These are phyloP conservation scores for Echiichthys vipera DNA, from an alignment of 2,797 vertebrate species.

Conservation along the genomic window DNA sequence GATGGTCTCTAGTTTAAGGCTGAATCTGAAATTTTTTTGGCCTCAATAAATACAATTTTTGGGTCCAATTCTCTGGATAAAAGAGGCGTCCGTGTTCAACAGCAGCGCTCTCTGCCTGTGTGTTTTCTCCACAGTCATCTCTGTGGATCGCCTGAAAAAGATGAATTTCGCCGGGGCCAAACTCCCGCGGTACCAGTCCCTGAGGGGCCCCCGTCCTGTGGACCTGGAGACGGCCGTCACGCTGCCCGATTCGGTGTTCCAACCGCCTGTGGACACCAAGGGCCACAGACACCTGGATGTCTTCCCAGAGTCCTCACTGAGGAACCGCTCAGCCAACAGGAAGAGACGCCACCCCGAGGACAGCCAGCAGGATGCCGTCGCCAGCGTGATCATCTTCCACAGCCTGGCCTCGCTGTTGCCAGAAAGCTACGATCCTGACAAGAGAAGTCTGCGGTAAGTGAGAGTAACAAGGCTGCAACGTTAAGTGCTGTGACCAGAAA, in stretches of 20 bases:
- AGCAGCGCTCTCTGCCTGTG: background rate
- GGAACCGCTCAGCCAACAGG: constrained; percentile 79
- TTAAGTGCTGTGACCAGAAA: background rate
- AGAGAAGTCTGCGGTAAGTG: constrained; percentile 92
- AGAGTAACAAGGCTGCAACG: background rate
- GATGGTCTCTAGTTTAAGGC: background rate
- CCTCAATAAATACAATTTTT: background rate
- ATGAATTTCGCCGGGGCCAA: constrained; percentile 89
- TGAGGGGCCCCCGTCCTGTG: constrained; percentile 87
- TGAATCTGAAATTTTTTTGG: background rate
- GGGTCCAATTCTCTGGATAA: background rate
- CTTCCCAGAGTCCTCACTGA: constrained; percentile 71
- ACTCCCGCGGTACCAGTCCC: constrained; percentile 90
- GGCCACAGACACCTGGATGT: constrained; percentile 80
- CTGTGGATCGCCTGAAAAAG: constrained; percentile 93
- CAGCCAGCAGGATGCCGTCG: constrained; percentile 88
- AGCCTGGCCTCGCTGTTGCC: constrained; percentile 92
- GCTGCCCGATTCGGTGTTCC: constrained; percentile 90
- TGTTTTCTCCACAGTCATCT: constrained; percentile 86
- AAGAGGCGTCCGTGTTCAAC: background rate
- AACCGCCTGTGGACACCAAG: constrained; percentile 72
- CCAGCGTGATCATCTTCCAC: constrained; percentile 95
- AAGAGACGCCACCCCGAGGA: constrained; percentile 87
- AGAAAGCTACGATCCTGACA: constrained; percentile 92
- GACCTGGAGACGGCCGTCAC: constrained; percentile 93